These are phyloP conservation scores for Neoascia interrupta DNA, from an alignment of 2,888 invertebrate genomes.

Conservation along the genomic window DNA sequence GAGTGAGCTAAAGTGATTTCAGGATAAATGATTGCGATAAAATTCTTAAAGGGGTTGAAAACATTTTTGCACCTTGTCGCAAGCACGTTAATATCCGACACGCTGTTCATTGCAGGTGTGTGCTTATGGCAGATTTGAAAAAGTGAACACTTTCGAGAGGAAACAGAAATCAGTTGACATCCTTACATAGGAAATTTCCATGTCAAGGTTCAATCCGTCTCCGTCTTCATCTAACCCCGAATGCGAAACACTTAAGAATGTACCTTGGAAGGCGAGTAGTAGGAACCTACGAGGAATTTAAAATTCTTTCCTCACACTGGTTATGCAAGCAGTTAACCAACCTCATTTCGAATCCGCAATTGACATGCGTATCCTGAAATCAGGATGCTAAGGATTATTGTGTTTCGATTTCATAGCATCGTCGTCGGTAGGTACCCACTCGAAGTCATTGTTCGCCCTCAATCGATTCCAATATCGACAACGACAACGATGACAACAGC, in stretches of 20 bases:
- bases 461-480: constrained; percentile 42
- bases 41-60: no score
- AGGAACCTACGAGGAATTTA: constrained; percentile 18
- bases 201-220: constrained; percentile 45
- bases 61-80: no score
- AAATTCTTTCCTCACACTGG: constrained; percentile 10
- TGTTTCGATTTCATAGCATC: constrained; percentile 28
- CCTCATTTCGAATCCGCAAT: constrained; percentile 48
- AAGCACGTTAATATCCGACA: no score
- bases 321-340: constrained; percentile 60
- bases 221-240: constrained; percentile 10
- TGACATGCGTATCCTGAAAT: constrained; percentile 43
- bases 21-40: no score
- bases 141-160: no score
- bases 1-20: no score
- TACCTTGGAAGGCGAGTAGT: constrained; percentile 1
- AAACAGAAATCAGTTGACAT: no score
- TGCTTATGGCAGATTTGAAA: no score
- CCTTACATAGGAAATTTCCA: no score
- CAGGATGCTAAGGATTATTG: constrained; percentile 43
- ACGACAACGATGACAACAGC: background rate
- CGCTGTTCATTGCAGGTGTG: no score
- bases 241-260: constrained; percentile 38
- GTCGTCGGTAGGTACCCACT: background rate
- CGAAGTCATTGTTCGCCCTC: constrained; percentile 24